Conservation (phyloP, 2,113 vertebrate species). For the Nanorana parkeri region DNA sequence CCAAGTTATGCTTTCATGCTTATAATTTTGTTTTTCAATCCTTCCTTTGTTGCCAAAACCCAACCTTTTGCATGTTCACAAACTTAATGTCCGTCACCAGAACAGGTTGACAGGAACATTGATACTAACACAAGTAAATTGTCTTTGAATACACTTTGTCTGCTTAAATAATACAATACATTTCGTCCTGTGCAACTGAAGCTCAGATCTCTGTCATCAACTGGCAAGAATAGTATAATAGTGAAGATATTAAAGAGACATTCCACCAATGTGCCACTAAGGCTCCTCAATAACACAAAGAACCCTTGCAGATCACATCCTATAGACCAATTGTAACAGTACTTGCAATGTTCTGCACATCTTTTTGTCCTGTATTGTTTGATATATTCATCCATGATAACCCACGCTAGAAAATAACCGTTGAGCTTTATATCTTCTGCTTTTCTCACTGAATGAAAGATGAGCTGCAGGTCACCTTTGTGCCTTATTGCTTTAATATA, state of each 20-base stretch:
- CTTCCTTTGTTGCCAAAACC: background rate
- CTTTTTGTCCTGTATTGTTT: slow-evolving; percentile 1
- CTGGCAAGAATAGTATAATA: background rate
- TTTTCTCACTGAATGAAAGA: slow-evolving; percentile 36
- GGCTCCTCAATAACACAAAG: background rate
- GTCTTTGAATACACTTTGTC: background rate
- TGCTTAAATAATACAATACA: slow-evolving; percentile 4
- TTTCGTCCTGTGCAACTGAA: background rate
- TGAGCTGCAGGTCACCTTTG: slow-evolving; percentile 12
- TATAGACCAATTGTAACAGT: background rate
- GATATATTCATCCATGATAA: slow-evolving; percentile 8
- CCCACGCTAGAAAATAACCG: slow-evolving; percentile 8
- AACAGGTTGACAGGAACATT: slow-evolving; percentile 21
- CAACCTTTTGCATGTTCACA: slow-evolving; percentile 10
- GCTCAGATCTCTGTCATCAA: background rate
- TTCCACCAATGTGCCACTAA: background rate
- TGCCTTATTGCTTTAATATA: slow-evolving; percentile 37
- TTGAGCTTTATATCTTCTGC: slow-evolving; percentile 20
- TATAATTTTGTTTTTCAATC: background rate
- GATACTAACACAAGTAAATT: slow-evolving; percentile 38
- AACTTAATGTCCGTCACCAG: slow-evolving; percentile 1
- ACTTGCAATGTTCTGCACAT: background rate
- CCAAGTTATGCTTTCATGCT: background rate
- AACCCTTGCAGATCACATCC: too few species aligned
- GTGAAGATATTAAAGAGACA: background rate